These are phyloP conservation scores for Lepas anatifera DNA, from an alignment of 2,888 invertebrate species.

Conservation along the genomic window DNA sequence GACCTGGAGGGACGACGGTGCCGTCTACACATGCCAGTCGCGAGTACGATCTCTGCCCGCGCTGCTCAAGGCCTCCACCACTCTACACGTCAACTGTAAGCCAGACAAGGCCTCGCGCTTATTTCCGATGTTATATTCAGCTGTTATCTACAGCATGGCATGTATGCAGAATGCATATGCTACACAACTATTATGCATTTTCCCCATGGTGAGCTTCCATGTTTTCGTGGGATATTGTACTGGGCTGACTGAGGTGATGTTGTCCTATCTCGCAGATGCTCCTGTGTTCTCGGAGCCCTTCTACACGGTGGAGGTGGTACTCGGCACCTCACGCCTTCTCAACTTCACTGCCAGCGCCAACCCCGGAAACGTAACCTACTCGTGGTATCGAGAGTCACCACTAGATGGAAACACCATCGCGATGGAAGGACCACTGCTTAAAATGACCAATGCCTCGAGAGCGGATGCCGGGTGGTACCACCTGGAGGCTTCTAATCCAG, in stretches of 20 bases:
- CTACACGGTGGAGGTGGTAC: slow-evolving; percentile 16
- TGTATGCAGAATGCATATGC: too few relatives aligned
- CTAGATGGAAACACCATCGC: slow-evolving; percentile 15
- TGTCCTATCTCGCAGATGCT: background rate
- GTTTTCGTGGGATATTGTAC: background rate
- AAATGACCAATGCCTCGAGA: slow-evolving; percentile 17
- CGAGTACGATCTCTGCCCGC: slow-evolving; percentile 16
- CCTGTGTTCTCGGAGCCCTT: background rate
- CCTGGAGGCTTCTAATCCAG: slow-evolving; percentile 19
- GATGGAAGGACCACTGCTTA: slow-evolving; percentile 20
- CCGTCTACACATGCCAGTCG: slow-evolving; percentile 21
- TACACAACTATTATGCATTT: too few relatives aligned
- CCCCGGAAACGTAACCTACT: slow-evolving; percentile 20
- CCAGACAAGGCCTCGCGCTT: too few relatives aligned
- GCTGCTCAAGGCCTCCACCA: slow-evolving; percentile 17
- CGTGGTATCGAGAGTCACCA: background rate
- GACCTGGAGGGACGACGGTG: slow-evolving; percentile 21
- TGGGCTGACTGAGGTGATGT: background rate
- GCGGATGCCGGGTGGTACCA: slow-evolving; percentile 23
- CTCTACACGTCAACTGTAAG: slow-evolving; percentile 22
- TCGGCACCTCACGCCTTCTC: slow-evolving; percentile 20
- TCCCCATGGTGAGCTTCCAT: too few relatives aligned
- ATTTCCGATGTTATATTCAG: too few relatives aligned
- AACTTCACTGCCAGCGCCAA: slow-evolving; percentile 24
- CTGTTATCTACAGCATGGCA: too few relatives aligned